phyloP scores from a whole-genome alignment of 2,888 invertebrate genomes.

The Cremastobaeus sp. region DNA sequence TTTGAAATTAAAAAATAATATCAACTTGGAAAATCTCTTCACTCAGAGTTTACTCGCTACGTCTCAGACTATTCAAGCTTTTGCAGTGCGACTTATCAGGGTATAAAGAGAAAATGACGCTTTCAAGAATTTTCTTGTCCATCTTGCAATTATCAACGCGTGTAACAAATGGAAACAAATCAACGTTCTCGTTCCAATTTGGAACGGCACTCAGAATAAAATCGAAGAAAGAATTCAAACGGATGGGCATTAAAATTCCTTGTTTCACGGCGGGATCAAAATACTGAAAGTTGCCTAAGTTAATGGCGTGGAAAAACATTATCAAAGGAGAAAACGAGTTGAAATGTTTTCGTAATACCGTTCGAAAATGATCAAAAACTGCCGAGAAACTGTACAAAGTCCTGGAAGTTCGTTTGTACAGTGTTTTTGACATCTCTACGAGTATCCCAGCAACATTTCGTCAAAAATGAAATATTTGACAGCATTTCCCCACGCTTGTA shows the following conservation, averaged over 20 bases:
- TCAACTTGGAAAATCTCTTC: slow-evolving; percentile 33
- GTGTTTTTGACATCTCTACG: slow-evolving; percentile 19
- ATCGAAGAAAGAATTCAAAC: too few species aligned
- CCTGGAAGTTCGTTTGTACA: neutral
- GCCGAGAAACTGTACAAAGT: slow-evolving; percentile 32
- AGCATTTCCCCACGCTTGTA: neutral
- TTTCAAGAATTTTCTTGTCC: slow-evolving; percentile 7
- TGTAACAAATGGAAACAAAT: too few species aligned
- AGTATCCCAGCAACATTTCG: neutral
- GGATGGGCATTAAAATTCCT: too few species aligned
- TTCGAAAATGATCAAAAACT: slow-evolving; percentile 19
- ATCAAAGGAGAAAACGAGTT: neutral
- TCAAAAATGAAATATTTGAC: neutral
- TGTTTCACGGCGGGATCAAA: too few species aligned
- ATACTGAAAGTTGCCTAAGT: too few species aligned
- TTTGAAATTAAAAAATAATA: slow-evolving; percentile 46
- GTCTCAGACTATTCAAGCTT: slow-evolving; percentile 44
- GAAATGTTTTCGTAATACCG: neutral
- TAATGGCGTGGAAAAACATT: neutral
- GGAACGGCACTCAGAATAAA: too few species aligned
- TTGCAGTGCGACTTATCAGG: slow-evolving; percentile 45
- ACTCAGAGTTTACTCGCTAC: slow-evolving; percentile 42
- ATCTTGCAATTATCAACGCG: neutral
- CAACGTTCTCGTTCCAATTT: too few species aligned
- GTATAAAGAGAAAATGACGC: slow-evolving; percentile 34